phyloP scores from a whole-genome alignment of 2,113 vertebrate genomes.

The Ochotona princeps region DNA sequence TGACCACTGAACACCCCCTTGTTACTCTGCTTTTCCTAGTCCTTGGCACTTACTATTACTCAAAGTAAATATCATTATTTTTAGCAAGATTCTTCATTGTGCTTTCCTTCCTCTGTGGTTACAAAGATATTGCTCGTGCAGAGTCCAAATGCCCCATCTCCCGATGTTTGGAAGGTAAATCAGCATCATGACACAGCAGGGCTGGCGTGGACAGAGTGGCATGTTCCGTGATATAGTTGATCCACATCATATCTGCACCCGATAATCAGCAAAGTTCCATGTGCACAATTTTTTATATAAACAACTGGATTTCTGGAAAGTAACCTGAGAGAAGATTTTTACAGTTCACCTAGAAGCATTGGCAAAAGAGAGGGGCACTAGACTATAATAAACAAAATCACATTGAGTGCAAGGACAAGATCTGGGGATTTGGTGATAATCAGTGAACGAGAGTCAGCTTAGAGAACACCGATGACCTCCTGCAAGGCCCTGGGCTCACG shows the following conservation, averaged over 20 bases:
- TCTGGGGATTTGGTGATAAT: neutral
- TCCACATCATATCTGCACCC: neutral
- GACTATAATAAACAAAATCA: slow-evolving; percentile 23
- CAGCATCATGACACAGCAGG: slow-evolving; percentile 21
- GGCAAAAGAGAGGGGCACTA: neutral
- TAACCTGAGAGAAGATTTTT: slow-evolving; percentile 23
- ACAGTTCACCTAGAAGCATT: neutral
- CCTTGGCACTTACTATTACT: slow-evolving; percentile 23
- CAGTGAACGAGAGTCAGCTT: neutral
- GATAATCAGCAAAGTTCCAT: slow-evolving; percentile 11
- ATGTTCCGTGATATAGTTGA: neutral
- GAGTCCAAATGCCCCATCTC: neutral
- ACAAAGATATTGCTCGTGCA: neutral
- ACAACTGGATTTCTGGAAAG: neutral
- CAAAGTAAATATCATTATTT: slow-evolving; percentile 41
- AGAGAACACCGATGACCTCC: neutral
- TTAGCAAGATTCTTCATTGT: slow-evolving; percentile 14
- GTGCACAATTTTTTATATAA: neutral
- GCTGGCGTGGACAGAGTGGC: neutral
- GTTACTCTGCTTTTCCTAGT: neutral
- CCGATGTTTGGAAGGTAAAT: neutral
- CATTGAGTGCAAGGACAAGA: neutral
- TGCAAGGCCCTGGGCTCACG: neutral
- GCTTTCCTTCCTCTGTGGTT: neutral
- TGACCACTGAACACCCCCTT: neutral